Conservation (phyloP, 2,888 invertebrate species). For the Acholoe squamosa region DNA sequence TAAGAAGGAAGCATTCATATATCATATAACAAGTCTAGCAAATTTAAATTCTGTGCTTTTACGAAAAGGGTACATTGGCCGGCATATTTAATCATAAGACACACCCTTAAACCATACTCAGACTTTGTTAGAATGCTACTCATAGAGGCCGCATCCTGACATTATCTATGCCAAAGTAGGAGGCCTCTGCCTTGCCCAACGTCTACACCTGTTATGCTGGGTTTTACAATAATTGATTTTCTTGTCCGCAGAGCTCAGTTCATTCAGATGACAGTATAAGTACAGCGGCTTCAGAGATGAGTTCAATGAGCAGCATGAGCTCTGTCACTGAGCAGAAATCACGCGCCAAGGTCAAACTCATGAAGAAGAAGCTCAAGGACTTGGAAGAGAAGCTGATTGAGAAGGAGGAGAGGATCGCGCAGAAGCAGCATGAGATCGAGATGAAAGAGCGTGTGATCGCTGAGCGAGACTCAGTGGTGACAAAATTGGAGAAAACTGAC, state of each 20-base stretch:
- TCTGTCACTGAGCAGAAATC: slow-evolving; percentile 71
- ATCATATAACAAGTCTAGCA: too few relatives aligned
- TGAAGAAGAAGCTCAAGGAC: slow-evolving; percentile 81
- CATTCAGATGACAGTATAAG: slow-evolving; percentile 69
- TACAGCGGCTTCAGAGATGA: slow-evolving; percentile 65
- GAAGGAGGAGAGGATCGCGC: slow-evolving; percentile 72
- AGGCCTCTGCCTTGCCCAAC: too few relatives aligned
- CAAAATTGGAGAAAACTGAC: slow-evolving; percentile 85
- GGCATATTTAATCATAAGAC: too few relatives aligned
- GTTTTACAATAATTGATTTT: background rate
- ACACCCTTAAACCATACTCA: too few relatives aligned
- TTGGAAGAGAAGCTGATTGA: slow-evolving; percentile 69
- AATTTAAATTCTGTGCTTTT: too few relatives aligned
- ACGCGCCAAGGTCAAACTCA: slow-evolving; percentile 79
- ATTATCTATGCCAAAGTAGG: too few relatives aligned
- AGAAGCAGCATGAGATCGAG: slow-evolving; percentile 87
- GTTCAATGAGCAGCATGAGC: background rate
- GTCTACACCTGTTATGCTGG: too few relatives aligned
- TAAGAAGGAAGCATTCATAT: too few relatives aligned
- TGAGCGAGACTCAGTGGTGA: slow-evolving; percentile 88
- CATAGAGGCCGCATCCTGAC: too few relatives aligned
- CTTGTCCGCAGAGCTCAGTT: slow-evolving; percentile 67
- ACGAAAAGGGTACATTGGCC: too few relatives aligned
- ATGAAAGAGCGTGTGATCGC: slow-evolving; percentile 89
- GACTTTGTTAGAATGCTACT: too few relatives aligned